Percentiles rank a stretch among this genome's conserved stretches.
phyloP scores from a whole-genome alignment of 2,888 invertebrate species.

The Phasia obesa region DNA sequence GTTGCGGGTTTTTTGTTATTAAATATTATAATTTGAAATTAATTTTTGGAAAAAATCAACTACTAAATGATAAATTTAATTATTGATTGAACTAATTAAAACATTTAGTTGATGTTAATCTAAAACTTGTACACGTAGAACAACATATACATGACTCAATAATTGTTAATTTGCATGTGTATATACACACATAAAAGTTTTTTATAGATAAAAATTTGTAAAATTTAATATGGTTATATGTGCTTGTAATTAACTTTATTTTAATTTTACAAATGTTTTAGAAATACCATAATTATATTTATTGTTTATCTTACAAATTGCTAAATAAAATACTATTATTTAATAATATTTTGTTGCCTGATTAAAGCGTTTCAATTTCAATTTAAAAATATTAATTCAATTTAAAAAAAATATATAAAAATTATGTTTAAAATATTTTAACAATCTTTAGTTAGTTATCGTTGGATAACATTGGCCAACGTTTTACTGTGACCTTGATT shows the following conservation, averaged over 20 bases:
- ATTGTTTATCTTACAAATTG: background rate
- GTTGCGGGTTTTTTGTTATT: slow-evolving; percentile 18
- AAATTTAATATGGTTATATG: background rate
- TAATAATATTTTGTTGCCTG: too few relatives aligned
- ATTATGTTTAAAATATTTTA: too few relatives aligned
- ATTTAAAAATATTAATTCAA: too few relatives aligned
- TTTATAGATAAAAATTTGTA: background rate
- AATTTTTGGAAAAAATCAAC: background rate
- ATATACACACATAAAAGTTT: background rate
- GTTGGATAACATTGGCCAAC: too few relatives aligned
- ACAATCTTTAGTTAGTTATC: too few relatives aligned
- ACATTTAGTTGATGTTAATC: slow-evolving; percentile 30
- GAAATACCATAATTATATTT: slow-evolving; percentile 29
- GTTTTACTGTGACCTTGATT: too few relatives aligned
- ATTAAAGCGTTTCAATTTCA: background rate
- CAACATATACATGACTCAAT: background rate
- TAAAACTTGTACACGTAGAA: background rate
- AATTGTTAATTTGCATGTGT: background rate
- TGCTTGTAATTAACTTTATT: slow-evolving; percentile 8
- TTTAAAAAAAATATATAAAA: too few relatives aligned
- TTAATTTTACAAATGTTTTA: slow-evolving; percentile 24
- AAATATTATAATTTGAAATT: slow-evolving; percentile 29
- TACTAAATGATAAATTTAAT: slow-evolving; percentile 32
- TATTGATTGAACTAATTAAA: slow-evolving; percentile 37
- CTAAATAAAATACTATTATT: background rate